Evolutionary conservation across 2,113 vertebrate species (phyloP).

Genomic region (Corythoichthys haematopterus): DNA sequence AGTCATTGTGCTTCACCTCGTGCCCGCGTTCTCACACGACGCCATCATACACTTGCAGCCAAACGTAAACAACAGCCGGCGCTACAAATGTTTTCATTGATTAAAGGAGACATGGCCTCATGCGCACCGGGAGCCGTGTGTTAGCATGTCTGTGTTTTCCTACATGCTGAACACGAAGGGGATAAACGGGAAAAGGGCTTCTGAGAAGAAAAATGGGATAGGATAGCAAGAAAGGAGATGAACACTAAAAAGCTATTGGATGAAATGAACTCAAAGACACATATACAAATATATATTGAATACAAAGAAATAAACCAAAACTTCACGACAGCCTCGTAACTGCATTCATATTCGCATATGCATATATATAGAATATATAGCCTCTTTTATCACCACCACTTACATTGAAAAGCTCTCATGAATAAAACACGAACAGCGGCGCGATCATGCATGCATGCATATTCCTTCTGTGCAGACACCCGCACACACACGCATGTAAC

Average conservation of each 20-base stretch:
- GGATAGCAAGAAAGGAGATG: conserved; percentile 27
- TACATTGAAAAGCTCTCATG: conserved; percentile 22
- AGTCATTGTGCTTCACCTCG: background rate
- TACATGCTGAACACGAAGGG: background rate
- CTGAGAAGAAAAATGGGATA: conserved; percentile 15
- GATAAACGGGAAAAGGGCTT: conserved; percentile 34
- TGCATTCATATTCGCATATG: conserved; percentile 6
- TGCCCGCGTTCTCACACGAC: conserved; percentile 1
- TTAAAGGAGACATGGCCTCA: conserved; percentile 1
- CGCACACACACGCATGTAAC: conserved; percentile 3
- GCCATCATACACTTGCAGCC: conserved; percentile 1
- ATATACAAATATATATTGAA: conserved; percentile 7
- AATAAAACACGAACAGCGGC: conserved; percentile 29
- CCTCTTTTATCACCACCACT: conserved; percentile 1
- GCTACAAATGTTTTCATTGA: conserved; percentile 9
- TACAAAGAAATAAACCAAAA: conserved; percentile 1
- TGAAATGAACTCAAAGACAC: conserved; percentile 1
- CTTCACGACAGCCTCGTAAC: background rate
- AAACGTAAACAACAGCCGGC: conserved; percentile 6
- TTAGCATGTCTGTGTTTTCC: conserved; percentile 1
- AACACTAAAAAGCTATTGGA: conserved; percentile 23
- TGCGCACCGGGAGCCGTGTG: background rate
- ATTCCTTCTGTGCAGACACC: background rate
- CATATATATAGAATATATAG: conserved; percentile 13
- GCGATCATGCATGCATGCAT: conserved; percentile 8